Evolutionary conservation across 2,888 invertebrate genomes (phyloP), one percentile per base, ranked within the genome.

Genomic region (Drosophila lutescens): DNA sequence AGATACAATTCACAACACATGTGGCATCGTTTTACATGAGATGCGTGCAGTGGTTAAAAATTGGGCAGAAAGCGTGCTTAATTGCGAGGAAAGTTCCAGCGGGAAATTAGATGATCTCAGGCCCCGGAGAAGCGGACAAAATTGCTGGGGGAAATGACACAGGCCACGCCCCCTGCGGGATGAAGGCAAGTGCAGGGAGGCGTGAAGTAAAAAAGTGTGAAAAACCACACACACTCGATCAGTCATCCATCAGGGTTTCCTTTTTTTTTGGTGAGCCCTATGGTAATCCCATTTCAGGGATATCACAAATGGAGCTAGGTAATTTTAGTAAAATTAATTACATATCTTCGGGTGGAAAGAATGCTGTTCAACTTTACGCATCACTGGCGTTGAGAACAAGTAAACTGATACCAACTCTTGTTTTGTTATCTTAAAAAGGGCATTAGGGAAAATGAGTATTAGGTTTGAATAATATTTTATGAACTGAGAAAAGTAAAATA

Each of bases 241-340:
- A 7, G 15, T 51, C 50, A 51, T n/a, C 17, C 53, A 65, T 66
- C 69, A 66, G 68, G 38, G 26, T 20, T 26, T 50, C 41, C 36
- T 15, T 17, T 9, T 17, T 9, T n/a, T 40, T 26, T 12, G 23
- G 30, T 30, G 30, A 8, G 5, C 26, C 30, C 30, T 30, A 20
- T 38, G 60, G 41, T 74, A 61, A 83, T 77, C 72, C 59, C 47
- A 62, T 71, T 72, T 53, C 38, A 57, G 36, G 62, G 69, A 63
- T 57, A 74, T 74, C 66, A 62, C 32, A 54, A 55, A 40, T 46
- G 57, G 46, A 59, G 43, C 53, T 55, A 34, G 78, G 91, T 86
- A 90, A 90, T 89, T 78, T 74, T 79, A 90, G 91, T 86, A 90
- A 91, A 86, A 90, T 90, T 90, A 91, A 90, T 90, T 88, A 67